A percentile compares a stretch with the other conserved stretches of the same genome.
Evolutionary conservation across 2,797 vertebrate genomes (phyloP).

Genomic region (Cetoscarus ocellatus): DNA sequence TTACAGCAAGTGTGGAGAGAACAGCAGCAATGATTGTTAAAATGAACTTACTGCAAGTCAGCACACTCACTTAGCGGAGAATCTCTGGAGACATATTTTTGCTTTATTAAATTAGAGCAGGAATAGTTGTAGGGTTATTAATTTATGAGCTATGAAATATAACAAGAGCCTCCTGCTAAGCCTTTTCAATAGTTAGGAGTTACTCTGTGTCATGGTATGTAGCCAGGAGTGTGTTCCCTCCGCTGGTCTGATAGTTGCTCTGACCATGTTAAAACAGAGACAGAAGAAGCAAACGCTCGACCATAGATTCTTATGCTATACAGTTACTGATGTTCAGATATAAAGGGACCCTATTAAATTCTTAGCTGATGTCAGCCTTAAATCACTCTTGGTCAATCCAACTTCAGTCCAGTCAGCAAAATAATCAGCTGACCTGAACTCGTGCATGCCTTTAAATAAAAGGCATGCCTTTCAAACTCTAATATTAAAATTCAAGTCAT

Average conservation of each 20-base stretch:
- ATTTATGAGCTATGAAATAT: background rate
- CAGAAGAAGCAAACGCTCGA: background rate
- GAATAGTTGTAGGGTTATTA: background rate
- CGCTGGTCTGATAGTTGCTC: background rate
- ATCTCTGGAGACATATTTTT: background rate
- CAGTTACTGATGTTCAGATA: constrained; percentile 4
- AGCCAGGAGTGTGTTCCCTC: background rate
- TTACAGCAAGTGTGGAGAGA: constrained; percentile 68
- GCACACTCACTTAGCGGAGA: background rate
- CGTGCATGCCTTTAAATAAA: background rate
- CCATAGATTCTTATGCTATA: constrained; percentile 25
- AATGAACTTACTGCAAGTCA: background rate
- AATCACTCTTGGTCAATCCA: background rate
- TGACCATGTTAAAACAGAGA: background rate
- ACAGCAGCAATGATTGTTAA: constrained; percentile 35
- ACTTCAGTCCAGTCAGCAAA: background rate
- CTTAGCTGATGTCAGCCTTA: background rate
- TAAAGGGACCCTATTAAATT: background rate
- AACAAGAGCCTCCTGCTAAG: background rate
- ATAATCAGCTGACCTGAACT: background rate
- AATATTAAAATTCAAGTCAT: no score
- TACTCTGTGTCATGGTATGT: background rate
- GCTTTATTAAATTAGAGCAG: background rate
- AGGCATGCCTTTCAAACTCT: background rate
- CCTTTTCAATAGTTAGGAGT: background rate